Evolutionary conservation across 37 sponge, comb jelly and placozoan genomes (phyloP), one percentile per base, ranked within the genome.

Genomic region (Lycopodina hypogea): DNA sequence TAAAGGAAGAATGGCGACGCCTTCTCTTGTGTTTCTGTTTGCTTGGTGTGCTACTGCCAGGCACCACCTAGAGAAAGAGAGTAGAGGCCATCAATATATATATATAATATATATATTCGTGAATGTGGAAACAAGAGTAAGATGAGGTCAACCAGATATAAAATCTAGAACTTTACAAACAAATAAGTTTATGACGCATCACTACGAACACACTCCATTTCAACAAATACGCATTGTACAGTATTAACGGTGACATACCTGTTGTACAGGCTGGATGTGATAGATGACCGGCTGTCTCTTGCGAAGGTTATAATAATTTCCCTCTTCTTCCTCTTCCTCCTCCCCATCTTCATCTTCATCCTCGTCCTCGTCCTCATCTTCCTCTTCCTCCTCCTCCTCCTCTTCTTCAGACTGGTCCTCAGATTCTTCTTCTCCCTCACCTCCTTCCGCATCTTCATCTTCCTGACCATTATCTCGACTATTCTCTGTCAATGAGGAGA

Each of bases 261-360:
- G 87, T 17, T 83, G 68, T 30, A 91, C 80, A 23, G 80, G 81
- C 62, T 84, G 86, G 69, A 90, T 83, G 28, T 93, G 93, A 66
- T 93, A 88, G 48, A 93, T 80, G 45, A 90, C 86, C 0, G 96
- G 93, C 24, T 83, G 72, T 36, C 95, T 74, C 76, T 93, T 84
- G 22, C 96, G 84, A 22, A 96, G 88, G 55, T 81, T 78, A 78
- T 96, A 96, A 24, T 72, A 75, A n/a, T 81, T 57, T 39, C 21
- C 74, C 39, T 70, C 71, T 24, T 69, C 92, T 53, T 81, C 89
- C 4, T 88, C 76, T 17, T 90, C 84, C 0, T 56, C 64, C 11
- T 63, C 64, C 35, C 90, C 93, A 33, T 79, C 80, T 9, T 67
- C 79, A 36, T 51, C 81, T 9, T 64, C 72, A 53, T 84, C 85